A percentile compares a stretch with the other conserved stretches of the same genome.
Conservation (phyloP, 2,888 invertebrate genomes). For the Tuta absoluta region DNA sequence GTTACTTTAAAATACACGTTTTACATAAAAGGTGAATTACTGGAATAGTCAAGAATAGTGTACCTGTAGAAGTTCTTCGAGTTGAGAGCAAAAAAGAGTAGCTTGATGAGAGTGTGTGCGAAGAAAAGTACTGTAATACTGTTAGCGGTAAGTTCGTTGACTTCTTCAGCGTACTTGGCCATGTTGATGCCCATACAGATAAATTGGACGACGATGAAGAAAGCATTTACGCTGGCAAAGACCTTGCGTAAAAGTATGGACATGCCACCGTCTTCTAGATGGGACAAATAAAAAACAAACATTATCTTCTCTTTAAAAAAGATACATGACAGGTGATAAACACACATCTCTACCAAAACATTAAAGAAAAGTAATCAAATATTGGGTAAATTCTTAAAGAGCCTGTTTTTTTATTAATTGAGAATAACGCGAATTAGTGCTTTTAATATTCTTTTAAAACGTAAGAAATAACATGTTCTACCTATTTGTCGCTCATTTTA, state of each 20-base stretch:
- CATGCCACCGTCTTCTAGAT: constrained; percentile 66
- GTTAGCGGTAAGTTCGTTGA: constrained; percentile 87
- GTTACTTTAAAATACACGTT: no score
- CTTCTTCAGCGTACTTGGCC: constrained; percentile 86
- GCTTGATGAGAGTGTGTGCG: constrained; percentile 88
- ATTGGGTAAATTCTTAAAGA: no score
- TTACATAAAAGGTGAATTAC: background rate
- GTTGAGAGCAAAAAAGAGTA: constrained; percentile 86
- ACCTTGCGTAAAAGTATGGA: constrained; percentile 81
- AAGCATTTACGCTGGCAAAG: constrained; percentile 82
- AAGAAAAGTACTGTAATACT: constrained; percentile 92
- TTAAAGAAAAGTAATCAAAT: no score
- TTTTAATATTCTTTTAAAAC: no score
- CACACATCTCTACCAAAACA: no score
- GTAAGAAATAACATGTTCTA: no score
- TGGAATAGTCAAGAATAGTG: background rate
- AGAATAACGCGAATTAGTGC: no score
- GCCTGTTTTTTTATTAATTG: no score
- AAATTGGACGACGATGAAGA: constrained; percentile 84
- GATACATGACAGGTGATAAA: no score
- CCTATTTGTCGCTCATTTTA: no score
- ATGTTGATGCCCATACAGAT: constrained; percentile 84
- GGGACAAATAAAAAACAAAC: background rate
- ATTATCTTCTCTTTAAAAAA: background rate
- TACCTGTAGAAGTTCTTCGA: constrained; percentile 89